Percentiles rank a stretch among this genome's conserved stretches.
These are phyloP conservation scores for Accipiter cooperii DNA, from an alignment of 2,113 vertebrate genomes.

Conservation along the genomic window DNA sequence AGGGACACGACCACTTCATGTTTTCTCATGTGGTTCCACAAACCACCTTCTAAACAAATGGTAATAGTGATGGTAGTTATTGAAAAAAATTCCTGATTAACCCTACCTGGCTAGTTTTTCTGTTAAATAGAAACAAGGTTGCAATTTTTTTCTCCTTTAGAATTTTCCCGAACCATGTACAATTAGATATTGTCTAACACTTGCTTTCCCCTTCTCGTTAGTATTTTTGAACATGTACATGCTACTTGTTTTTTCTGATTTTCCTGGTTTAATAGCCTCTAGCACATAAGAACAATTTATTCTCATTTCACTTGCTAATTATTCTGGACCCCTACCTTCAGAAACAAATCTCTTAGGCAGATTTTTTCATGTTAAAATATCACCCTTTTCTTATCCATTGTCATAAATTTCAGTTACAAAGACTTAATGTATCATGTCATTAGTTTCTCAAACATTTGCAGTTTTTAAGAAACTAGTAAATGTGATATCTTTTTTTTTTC, in stretches of 20 bases:
- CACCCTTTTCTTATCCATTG: background rate
- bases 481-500: background rate
- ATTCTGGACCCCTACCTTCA: background rate
- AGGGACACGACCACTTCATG: background rate
- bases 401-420: background rate
- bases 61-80: background rate
- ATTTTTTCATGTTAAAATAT: background rate
- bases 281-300: background rate
- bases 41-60: background rate
- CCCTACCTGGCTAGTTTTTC: background rate
- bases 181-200: background rate
- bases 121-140: background rate
- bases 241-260: background rate
- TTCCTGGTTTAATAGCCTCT: constrained; percentile 1
- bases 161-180: background rate
- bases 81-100: background rate
- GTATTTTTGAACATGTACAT: background rate
- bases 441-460: background rate
- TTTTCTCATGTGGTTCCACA: background rate
- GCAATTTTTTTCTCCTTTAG: background rate
- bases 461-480: background rate
- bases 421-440: background rate
- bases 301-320: background rate
- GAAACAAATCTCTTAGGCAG: background rate
- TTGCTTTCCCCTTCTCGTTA: background rate